Evolutionary conservation across 2,797 vertebrate genomes (phyloP), one percentile per base, ranked within the genome.

Genomic region (Crocidura indochinensis): DNA sequence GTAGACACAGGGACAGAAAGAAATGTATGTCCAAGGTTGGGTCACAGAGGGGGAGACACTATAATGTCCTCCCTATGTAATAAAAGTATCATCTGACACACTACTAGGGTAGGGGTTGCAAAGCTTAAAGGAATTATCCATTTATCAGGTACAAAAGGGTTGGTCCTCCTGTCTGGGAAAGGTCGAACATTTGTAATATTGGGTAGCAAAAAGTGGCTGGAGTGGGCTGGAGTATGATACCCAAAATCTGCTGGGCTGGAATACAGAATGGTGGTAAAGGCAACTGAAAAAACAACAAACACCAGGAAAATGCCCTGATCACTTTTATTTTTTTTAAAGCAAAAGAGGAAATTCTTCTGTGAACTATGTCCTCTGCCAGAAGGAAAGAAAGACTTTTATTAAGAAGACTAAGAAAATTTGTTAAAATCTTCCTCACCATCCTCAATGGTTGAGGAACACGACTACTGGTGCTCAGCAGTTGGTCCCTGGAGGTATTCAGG

Each of bases 241-340:
- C 29, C 29, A 78, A 31, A 83, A 87, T 75, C 46, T 1, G 8
- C 24, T 22, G 1, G 11, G 49, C 0, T 27, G 81, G 46, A 8
- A 5, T n/a, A 51, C 19, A 73, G 47, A 65, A 17, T 60, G 44
- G 46, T 69, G 12, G 53, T 68, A 80, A 69, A 93, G 51, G 24
- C 44, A 15, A 75, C 44, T 7, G 51, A 44, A 69, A 80, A 81
- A 53, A 80, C 29, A 85, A 10, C 81, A 79, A 89, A 69, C 9
- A 1, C 1, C 77, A 88, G 56, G n/a, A 88, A 85, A 64, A 75
- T 60, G 60, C 26, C 44, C 20, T 44, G 81, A 62, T 27, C 8
- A 76, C n/a, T n/a, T n/a, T n/a, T 38, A n/a, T 85, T 78, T 84
- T 68, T 75, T 49, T 68, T 75, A 69, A 69, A 51, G 38, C 49